Evolutionary conservation across 2,888 invertebrate species (phyloP).

Genomic region (Drosophila pegasa): DNA sequence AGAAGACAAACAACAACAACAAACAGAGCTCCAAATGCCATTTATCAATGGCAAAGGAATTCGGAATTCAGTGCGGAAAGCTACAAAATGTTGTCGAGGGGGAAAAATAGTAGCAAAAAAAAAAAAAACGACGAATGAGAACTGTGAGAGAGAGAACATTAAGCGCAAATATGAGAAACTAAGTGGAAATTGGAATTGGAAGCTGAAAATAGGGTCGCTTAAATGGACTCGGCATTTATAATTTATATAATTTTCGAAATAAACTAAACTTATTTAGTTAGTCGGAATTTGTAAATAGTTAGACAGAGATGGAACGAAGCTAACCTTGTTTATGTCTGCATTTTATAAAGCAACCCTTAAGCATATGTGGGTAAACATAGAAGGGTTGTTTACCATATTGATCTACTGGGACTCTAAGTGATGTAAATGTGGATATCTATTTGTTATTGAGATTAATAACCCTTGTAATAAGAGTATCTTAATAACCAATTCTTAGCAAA

Average conservation of each 20-base stretch:
- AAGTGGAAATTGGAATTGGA: slow-evolving; percentile 12
- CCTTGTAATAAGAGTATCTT: neutral
- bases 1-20: slow-evolving; percentile 52
- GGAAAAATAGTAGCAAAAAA: neutral
- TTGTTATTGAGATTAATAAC: no score
- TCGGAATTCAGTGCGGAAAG: slow-evolving; percentile 63
- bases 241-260: neutral
- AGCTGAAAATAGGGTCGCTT: neutral
- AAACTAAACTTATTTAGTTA: neutral
- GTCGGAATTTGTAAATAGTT: neutral
- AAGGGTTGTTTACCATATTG: slow-evolving; percentile 8
- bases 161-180: slow-evolving; percentile 9
- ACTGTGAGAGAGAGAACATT: slow-evolving; percentile 3
- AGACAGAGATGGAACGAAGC: slow-evolving; percentile 20
- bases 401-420: neutral
- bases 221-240: neutral
- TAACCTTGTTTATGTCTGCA: no score
- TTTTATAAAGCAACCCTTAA: slow-evolving; percentile 35
- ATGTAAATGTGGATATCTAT: neutral
- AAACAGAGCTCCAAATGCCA: slow-evolving; percentile 66
- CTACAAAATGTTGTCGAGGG: slow-evolving; percentile 43
- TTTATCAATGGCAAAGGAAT: slow-evolving; percentile 77
- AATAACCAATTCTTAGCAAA: no score
- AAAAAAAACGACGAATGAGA: neutral
- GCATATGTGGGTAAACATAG: neutral